phyloP scores from a whole-genome alignment of 2,888 invertebrate species.

The Oxyteleia sp. region DNA sequence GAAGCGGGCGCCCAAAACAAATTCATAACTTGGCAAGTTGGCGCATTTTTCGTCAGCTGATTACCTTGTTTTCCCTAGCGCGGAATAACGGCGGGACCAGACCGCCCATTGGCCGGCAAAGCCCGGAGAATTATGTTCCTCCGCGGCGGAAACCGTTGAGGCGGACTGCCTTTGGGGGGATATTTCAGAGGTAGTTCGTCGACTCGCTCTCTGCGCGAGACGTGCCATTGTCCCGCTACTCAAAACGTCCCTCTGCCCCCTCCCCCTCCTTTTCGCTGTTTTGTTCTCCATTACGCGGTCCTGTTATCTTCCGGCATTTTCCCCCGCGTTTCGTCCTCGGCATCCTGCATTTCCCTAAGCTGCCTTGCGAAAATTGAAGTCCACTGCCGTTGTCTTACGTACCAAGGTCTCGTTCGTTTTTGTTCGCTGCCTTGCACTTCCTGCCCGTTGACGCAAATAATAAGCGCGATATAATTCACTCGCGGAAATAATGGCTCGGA shows the following conservation, averaged over 20 bases:
- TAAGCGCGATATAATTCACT: conserved; percentile 24
- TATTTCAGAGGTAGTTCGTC: conserved; percentile 35
- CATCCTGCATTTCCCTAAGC: conserved; percentile 72
- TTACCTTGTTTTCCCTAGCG: conserved; percentile 66
- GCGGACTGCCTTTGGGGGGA: conserved; percentile 54
- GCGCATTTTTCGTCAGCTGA: conserved; percentile 54
- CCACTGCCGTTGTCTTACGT: conserved; percentile 67
- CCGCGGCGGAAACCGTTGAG: conserved; percentile 58
- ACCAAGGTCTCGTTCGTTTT: conserved; percentile 66
- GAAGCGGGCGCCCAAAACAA: conserved; percentile 33
- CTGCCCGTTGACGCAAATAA: conserved; percentile 22
- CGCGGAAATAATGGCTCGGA: not conserved
- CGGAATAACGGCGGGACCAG: conserved; percentile 54
- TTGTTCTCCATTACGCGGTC: conserved; percentile 77
- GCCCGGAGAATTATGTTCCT: conserved; percentile 77
- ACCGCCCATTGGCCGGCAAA: conserved; percentile 64
- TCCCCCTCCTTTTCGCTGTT: conserved; percentile 61
- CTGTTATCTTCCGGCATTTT: conserved; percentile 49
- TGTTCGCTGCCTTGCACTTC: conserved; percentile 34
- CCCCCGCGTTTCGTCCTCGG: conserved; percentile 35
- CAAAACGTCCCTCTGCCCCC: conserved; percentile 71
- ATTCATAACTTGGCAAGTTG: conserved; percentile 53
- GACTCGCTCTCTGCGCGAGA: conserved; percentile 71
- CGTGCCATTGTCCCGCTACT: conserved; percentile 76
- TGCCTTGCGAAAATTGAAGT: conserved; percentile 76